phyloP scores from a whole-genome alignment of 2,113 vertebrate species.

The Erinaceus europaeus region DNA sequence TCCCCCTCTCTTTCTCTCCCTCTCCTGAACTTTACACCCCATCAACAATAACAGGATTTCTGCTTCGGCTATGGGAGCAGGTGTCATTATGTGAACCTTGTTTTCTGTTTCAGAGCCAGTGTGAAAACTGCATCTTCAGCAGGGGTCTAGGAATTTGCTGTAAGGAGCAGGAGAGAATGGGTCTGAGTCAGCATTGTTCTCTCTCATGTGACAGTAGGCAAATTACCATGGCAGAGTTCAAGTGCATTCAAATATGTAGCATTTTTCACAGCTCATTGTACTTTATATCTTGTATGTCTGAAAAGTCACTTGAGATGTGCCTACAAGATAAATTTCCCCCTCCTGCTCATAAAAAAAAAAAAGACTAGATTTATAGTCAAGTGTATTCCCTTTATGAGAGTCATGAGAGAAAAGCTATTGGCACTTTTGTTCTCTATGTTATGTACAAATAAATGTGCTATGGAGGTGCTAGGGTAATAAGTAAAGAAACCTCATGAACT shows the following conservation, averaged over 20 bases:
- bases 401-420: background rate
- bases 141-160: background rate
- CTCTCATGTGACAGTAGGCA: background rate
- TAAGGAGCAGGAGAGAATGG: background rate
- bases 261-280: constrained; percentile 50
- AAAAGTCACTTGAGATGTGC: constrained; percentile 54
- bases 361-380: background rate
- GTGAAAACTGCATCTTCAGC: background rate
- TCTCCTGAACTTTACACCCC: background rate
- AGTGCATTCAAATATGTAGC: background rate
- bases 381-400: background rate
- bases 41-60: background rate
- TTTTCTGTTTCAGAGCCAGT: background rate
- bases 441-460: background rate
- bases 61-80: background rate
- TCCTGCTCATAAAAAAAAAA: constrained; percentile 19
- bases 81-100: background rate
- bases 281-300: constrained; percentile 39
- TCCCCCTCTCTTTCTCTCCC: too few species aligned
- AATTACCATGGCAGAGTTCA: constrained; percentile 30
- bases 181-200: background rate
- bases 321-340: constrained; percentile 40
- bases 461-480: background rate
- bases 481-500: background rate
- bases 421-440: background rate